phyloP scores from a whole-genome alignment of 2,888 invertebrate species.

The Sipunculus nudus region DNA sequence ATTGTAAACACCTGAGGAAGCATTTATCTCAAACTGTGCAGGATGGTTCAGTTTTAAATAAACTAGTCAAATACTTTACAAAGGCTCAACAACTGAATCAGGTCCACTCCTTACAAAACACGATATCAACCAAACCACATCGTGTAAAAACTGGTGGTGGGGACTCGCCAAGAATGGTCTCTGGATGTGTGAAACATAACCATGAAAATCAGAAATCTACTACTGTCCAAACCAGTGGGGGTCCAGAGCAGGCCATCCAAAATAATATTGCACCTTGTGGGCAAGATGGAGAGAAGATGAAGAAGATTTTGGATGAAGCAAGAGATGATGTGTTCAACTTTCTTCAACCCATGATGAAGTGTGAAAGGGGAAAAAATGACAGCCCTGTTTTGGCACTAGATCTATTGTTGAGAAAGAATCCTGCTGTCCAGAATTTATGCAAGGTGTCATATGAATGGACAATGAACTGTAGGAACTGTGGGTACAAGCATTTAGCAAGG shows the following conservation, averaged over 20 bases:
- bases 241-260: too few relatives aligned
- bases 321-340: conserved; percentile 53
- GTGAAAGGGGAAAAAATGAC: conserved; percentile 56
- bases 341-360: conserved; percentile 53
- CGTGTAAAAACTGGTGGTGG: too few relatives aligned
- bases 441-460: conserved; percentile 48
- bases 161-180: too few relatives aligned
- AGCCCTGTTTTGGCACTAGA: conserved; percentile 62
- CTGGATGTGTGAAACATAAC: too few relatives aligned
- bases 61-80: conserved; percentile 47
- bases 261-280: too few relatives aligned
- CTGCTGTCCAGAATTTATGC: conserved; percentile 45
- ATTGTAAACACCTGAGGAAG: conserved; percentile 36
- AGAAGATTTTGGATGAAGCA: conserved; percentile 44
- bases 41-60: conserved; percentile 43
- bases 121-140: too few relatives aligned
- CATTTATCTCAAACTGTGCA: conserved; percentile 11
- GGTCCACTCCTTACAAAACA: too few relatives aligned
- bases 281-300: not conserved
- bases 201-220: too few relatives aligned
- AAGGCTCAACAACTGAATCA: conserved; percentile 45
- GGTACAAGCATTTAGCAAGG: conserved; percentile 17
- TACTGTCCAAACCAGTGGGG: too few relatives aligned
- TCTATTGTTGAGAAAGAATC: conserved; percentile 45
- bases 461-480: conserved; percentile 35